phyloP scores from a whole-genome alignment of 2,113 vertebrate species.

The Nyctibius bracteatus region DNA sequence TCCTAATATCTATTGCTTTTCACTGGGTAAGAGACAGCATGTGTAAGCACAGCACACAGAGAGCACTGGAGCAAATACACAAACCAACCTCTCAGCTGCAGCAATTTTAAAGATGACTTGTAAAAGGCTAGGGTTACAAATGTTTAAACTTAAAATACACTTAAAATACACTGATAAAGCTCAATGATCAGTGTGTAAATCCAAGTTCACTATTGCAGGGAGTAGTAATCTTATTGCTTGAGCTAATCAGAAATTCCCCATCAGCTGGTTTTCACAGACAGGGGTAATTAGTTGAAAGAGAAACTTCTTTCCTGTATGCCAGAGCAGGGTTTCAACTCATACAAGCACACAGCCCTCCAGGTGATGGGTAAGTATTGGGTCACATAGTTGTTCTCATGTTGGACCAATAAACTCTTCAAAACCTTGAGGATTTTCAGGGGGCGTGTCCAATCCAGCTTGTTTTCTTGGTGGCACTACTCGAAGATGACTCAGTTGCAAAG shows the following conservation, averaged over 20 bases:
- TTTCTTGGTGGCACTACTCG: background rate
- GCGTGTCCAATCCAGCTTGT: background rate
- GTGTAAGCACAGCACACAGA: background rate
- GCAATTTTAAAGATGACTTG: background rate
- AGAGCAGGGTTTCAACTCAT: background rate
- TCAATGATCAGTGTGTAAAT: background rate
- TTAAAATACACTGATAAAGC: background rate
- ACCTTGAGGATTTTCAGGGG: background rate
- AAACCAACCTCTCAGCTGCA: background rate
- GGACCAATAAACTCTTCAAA: background rate
- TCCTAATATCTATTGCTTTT: background rate
- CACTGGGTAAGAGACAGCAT: background rate
- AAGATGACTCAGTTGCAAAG: slow-evolving; percentile 17
- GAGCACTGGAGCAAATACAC: background rate
- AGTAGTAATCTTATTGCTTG: background rate
- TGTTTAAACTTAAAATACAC: background rate
- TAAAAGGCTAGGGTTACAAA: background rate
- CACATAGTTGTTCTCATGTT: accelerated
- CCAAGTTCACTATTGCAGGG: background rate
- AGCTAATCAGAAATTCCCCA: background rate
- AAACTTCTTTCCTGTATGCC: background rate
- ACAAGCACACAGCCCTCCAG: background rate
- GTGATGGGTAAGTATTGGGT: background rate
- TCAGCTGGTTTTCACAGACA: background rate
- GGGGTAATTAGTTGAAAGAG: background rate